A percentile compares a stretch with the other conserved stretches of the same genome.
phyloP scores from a whole-genome alignment of 2,888 invertebrate genomes.

The Xestoiulus laeticollis region DNA sequence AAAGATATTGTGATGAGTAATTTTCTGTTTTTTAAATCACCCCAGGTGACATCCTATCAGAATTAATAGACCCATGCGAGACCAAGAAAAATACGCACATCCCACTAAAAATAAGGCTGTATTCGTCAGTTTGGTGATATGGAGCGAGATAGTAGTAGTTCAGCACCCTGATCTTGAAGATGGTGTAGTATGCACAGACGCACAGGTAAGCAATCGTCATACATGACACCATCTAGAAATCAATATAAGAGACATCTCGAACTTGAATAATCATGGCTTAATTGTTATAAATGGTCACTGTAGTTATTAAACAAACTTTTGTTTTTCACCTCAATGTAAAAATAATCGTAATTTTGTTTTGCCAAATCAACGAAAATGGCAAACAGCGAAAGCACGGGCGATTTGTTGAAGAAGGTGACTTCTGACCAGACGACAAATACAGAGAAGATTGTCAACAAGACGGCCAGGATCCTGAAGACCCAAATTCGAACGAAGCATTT shows the following conservation, averaged over 20 bases:
- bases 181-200: conserved; percentile 97
- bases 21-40: neutral
- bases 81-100: conserved; percentile 72
- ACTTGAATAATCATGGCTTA: too few species aligned
- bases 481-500: conserved; percentile 84
- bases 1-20: neutral
- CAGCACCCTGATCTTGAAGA: conserved; percentile 93
- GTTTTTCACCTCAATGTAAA: conserved; percentile 85
- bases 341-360: conserved; percentile 84
- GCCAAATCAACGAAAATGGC: conserved; percentile 91
- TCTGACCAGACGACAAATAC: conserved; percentile 98
- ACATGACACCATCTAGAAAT: conserved; percentile 81
- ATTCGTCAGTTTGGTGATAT: conserved; percentile 98
- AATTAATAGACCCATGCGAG: neutral
- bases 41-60: neutral
- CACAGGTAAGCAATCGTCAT: conserved; percentile 92
- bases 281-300: too few species aligned
- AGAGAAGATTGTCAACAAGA: conserved; percentile 80
- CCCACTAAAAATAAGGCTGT: conserved; percentile 97
- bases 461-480: conserved; percentile 76
- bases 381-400: conserved; percentile 93
- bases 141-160: conserved; percentile 98
- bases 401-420: conserved; percentile 93
- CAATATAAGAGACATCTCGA: too few species aligned
- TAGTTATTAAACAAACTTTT: conserved; percentile 16